phyloP scores from a whole-genome alignment of 92 coral and sea anemone species.

The Montipora capitata region DNA sequence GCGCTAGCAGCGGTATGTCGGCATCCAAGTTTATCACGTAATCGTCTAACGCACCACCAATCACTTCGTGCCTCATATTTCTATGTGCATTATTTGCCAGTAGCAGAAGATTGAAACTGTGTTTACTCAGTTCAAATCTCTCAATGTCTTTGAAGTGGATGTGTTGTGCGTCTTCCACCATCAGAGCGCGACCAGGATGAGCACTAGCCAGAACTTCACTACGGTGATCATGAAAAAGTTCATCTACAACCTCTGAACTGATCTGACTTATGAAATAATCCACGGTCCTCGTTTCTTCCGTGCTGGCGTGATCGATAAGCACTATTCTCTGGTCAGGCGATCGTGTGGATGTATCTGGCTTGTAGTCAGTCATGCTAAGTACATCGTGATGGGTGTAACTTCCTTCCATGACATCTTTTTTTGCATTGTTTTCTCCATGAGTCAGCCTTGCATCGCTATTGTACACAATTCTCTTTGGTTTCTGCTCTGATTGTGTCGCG shows the following conservation, averaged over 20 bases:
- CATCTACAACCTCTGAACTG: background rate
- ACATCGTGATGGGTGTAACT: slow-evolving; percentile 55
- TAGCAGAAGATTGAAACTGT: slow-evolving; percentile 37
- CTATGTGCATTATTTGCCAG: slow-evolving; percentile 19
- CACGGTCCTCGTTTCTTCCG: slow-evolving; percentile 10
- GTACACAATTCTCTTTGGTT: slow-evolving; percentile 64
- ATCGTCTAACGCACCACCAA: slow-evolving; percentile 60
- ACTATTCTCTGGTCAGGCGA: slow-evolving; percentile 3
- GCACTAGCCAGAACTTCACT: background rate
- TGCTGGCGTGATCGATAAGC: background rate
- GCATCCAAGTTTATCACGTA: slow-evolving; percentile 50
- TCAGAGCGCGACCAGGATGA: background rate
- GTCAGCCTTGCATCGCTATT: slow-evolving; percentile 24
- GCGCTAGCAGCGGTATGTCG: slow-evolving; percentile 43
- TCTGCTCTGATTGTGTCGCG: background rate
- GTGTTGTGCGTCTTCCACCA: slow-evolving; percentile 33
- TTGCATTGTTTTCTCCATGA: background rate
- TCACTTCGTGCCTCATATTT: slow-evolving; percentile 38
- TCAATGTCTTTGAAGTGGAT: slow-evolving; percentile 42
- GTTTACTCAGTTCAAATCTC: slow-evolving; percentile 58
- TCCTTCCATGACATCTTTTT: slow-evolving; percentile 39
- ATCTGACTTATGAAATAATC: slow-evolving; percentile 20
- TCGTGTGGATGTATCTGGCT: background rate
- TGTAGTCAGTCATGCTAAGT: slow-evolving; percentile 47
- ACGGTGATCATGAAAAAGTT: slow-evolving; percentile 4